Conservation (phyloP, 2,888 invertebrate genomes). For the Mesoligia furuncula region DNA sequence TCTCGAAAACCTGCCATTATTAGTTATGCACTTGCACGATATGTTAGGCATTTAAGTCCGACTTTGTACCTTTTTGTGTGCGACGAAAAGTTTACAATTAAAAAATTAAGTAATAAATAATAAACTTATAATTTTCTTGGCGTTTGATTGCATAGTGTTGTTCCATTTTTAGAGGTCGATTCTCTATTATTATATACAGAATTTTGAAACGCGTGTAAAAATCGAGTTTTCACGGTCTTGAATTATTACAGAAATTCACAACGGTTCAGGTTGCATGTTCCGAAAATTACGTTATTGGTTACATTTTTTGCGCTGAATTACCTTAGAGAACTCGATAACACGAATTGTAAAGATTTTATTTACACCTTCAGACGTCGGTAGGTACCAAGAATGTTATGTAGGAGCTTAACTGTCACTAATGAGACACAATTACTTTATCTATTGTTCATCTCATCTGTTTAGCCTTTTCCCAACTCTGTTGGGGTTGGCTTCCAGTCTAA, state of each 20-base stretch:
- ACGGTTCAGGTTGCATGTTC: constrained; percentile 47
- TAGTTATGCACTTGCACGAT: background rate
- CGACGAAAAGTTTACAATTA: background rate
- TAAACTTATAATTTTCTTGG: constrained; percentile 1
- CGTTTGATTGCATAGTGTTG: background rate
- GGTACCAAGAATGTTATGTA: background rate
- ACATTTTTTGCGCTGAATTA: constrained; percentile 28
- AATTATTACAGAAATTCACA: constrained; percentile 49
- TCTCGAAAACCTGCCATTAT: no score
- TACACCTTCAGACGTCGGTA: background rate
- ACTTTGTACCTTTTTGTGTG: background rate
- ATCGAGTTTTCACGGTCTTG: constrained; percentile 51
- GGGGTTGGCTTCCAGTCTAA: no score
- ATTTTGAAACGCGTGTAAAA: constrained; percentile 44
- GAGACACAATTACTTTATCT: no score
- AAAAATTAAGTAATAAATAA: background rate
- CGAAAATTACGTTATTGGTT: constrained; percentile 44
- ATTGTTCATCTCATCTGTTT: no score
- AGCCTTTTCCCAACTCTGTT: no score
- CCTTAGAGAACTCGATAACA: constrained; percentile 16
- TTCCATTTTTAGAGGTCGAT: constrained; percentile 23
- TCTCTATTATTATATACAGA: constrained; percentile 23
- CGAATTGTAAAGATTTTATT: background rate
- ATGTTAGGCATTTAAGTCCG: background rate
- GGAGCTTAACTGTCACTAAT: background rate